These are phyloP conservation scores for Plusia festucae DNA, from an alignment of 2,888 invertebrate genomes.

Conservation along the genomic window DNA sequence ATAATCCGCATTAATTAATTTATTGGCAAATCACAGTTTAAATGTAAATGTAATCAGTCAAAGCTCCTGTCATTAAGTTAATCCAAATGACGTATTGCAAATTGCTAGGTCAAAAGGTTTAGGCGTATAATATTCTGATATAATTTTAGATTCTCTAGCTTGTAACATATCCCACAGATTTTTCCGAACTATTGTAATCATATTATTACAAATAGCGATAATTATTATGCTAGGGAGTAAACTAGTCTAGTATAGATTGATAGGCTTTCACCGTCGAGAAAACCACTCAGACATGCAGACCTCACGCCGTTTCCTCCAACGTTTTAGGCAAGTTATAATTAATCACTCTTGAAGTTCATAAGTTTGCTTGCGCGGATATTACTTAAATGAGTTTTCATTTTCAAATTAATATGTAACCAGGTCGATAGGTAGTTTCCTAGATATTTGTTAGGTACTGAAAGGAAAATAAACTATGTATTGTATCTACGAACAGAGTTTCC, in stretches of 20 bases:
- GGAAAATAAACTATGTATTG: no score
- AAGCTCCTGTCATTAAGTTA: constrained; percentile 4
- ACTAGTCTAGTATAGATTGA: neutral
- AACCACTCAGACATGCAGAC: constrained; percentile 4
- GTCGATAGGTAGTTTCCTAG: neutral
- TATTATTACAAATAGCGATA: neutral
- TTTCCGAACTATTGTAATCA: no score
- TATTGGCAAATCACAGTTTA: neutral
- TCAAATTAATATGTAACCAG: neutral
- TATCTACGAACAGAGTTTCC: no score
- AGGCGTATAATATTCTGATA: neutral
- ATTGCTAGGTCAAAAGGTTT: neutral
- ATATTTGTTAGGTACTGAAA: no score
- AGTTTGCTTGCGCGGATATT: constrained; percentile 1
- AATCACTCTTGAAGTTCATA: constrained; percentile 4
- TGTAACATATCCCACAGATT: no score
- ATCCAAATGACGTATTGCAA: neutral
- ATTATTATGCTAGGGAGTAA: neutral
- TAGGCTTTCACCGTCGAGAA: constrained; percentile 4
- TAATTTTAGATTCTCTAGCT: no score
- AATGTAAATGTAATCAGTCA: neutral
- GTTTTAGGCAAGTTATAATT: constrained; percentile 4
- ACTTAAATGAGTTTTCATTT: constrained; percentile 4
- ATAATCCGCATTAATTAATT: neutral
- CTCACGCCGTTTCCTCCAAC: constrained; percentile 4